Conservation (phyloP, 2,113 vertebrate genomes). For the Poeciliopsis prolifica region DNA sequence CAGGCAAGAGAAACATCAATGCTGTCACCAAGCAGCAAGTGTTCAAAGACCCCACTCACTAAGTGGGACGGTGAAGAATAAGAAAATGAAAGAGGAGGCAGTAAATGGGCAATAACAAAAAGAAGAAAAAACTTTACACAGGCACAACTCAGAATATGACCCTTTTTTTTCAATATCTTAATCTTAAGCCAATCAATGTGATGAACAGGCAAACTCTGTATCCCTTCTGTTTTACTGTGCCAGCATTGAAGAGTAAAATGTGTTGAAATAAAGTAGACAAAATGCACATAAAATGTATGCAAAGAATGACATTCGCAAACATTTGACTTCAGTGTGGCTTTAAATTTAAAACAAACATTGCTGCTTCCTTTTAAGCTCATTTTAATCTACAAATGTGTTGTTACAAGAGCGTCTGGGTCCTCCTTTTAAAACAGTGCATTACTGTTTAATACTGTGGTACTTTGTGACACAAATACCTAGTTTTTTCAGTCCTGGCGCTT, state of each 20-base stretch:
- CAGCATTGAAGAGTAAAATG: not conserved
- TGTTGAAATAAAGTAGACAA: not conserved
- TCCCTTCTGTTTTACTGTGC: not conserved
- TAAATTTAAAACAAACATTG: not conserved
- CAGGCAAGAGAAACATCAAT: not conserved
- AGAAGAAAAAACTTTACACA: not conserved
- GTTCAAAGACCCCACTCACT: not conserved
- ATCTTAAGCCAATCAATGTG: not conserved
- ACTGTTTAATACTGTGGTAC: not conserved
- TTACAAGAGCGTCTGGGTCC: not conserved
- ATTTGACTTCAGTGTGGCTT: not conserved
- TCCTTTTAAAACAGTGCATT: not conserved
- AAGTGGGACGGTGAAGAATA: not conserved
- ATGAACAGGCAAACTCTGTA: not conserved
- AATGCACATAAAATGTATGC: not conserved
- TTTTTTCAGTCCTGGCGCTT: too few relatives aligned
- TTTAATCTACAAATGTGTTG: not conserved
- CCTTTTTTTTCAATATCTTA: not conserved
- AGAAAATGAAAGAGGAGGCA: not conserved
- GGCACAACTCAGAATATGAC: not conserved
- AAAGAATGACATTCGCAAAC: not conserved
- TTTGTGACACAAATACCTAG: not conserved
- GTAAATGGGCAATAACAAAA: not conserved
- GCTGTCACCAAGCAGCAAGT: not conserved
- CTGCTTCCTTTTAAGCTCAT: not conserved